Percentiles rank a stretch among this genome's conserved stretches.
Evolutionary conservation across 2,888 invertebrate genomes (phyloP).

Genomic region (Caenorhabditis sp.): DNA sequence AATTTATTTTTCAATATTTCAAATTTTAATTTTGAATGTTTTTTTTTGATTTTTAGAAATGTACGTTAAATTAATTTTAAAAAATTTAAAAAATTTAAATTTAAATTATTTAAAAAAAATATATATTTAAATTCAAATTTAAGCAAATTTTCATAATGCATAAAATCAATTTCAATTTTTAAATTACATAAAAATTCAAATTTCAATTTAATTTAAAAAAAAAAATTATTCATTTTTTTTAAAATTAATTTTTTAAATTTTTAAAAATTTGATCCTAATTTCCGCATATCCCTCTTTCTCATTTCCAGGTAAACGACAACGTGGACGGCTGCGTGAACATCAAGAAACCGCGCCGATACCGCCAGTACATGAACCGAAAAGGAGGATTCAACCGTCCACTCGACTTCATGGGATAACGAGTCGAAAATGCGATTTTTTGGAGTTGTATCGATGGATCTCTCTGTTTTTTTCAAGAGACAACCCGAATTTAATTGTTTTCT

Average conservation of each 20-base stretch:
- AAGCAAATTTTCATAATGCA: neutral
- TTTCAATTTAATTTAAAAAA: too few relatives aligned
- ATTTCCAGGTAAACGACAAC: constrained; percentile 89
- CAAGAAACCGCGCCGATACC: constrained; percentile 95
- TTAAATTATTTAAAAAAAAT: constrained; percentile 1
- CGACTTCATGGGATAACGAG: constrained; percentile 86
- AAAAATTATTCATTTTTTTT: constrained; percentile 84
- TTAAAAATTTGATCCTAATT: neutral
- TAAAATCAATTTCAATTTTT: neutral
- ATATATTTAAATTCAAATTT: neutral
- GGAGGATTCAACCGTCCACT: constrained; percentile 98
- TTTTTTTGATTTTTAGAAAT: neutral
- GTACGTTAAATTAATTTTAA: neutral
- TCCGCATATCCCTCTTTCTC: constrained; percentile 58
- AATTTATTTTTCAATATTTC: neutral
- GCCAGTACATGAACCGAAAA: constrained; percentile 99
- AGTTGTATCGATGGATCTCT: neutral
- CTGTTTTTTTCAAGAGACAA: neutral
- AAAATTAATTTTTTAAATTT: constrained; percentile 87
- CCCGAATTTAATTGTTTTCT: neutral
- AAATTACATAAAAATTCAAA: neutral
- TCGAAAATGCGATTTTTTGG: too few relatives aligned
- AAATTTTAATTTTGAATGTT: constrained; percentile 2
- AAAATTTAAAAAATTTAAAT: neutral
- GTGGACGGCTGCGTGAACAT: constrained; percentile 96